Percentiles rank a stretch among this genome's conserved stretches.
Evolutionary conservation across 1,140 invertebrate genomes (phyloP).

Genomic region (Euwallacea similis): DNA sequence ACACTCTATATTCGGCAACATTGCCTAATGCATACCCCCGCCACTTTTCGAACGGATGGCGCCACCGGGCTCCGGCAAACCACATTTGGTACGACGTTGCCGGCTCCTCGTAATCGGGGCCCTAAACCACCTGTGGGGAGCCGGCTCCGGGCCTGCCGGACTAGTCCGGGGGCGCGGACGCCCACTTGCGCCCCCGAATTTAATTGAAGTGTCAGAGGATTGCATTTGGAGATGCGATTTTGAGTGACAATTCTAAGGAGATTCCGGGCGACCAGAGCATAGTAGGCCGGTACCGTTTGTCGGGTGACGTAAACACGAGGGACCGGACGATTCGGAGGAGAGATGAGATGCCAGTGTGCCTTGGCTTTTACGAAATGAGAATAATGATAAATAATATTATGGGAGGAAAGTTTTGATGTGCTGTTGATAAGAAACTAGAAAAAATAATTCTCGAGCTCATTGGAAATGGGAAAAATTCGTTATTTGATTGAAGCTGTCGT

Average conservation of each 20-base stretch:
- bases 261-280: slow-evolving; percentile 17
- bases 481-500: too few species aligned
- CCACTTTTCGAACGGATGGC: slow-evolving; percentile 18
- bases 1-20: slow-evolving; percentile 5
- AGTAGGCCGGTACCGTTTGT: slow-evolving; percentile 24
- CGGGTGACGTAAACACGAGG: slow-evolving; percentile 35
- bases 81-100: slow-evolving; percentile 24
- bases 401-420: neutral
- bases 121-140: slow-evolving; percentile 36
- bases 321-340: slow-evolving; percentile 14
- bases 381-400: neutral
- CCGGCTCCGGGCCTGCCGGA: slow-evolving; percentile 18
- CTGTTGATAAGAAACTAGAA: too few species aligned
- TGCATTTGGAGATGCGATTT: slow-evolving; percentile 13
- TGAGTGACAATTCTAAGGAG: neutral
- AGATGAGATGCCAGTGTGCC: slow-evolving; percentile 19
- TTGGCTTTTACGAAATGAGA: slow-evolving; percentile 25
- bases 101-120: slow-evolving; percentile 1
- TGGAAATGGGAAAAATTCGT: too few species aligned
- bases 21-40: slow-evolving; percentile 4
- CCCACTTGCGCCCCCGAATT: slow-evolving; percentile 17
- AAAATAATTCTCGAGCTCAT: too few species aligned
- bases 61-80: slow-evolving; percentile 20
- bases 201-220: slow-evolving; percentile 2
- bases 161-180: slow-evolving; percentile 31